phyloP scores from a whole-genome alignment of 2,113 vertebrate species.

The Cyprinodon tularosa region DNA sequence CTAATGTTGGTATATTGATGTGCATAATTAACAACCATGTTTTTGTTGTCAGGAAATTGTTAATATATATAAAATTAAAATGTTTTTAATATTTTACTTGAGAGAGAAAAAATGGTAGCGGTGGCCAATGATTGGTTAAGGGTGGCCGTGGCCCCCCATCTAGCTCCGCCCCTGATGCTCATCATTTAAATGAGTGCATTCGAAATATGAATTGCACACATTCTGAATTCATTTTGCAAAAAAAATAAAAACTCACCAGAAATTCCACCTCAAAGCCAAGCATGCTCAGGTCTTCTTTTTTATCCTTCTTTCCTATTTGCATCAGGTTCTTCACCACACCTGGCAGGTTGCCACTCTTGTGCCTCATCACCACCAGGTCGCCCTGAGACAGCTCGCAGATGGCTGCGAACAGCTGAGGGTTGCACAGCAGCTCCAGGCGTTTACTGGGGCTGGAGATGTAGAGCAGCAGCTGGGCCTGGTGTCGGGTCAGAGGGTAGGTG shows the following conservation, averaged over 20 bases:
- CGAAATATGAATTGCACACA: too few species aligned
- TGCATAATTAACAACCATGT: too few species aligned
- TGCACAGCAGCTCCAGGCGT: constrained; percentile 76
- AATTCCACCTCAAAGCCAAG: constrained; percentile 80
- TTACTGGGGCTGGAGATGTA: constrained; percentile 61
- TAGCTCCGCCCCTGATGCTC: background rate
- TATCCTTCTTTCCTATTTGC: constrained; percentile 74
- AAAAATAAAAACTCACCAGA: constrained; percentile 63
- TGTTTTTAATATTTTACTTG: too few species aligned
- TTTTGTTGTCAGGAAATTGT: too few species aligned
- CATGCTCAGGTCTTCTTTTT: constrained; percentile 72
- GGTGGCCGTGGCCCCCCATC: too few species aligned
- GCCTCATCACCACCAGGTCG: constrained; percentile 77
- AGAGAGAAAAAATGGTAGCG: too few species aligned
- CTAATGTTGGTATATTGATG: too few species aligned
- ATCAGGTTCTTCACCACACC: constrained; percentile 80
- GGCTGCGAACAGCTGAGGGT: constrained; percentile 78
- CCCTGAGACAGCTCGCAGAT: constrained; percentile 76
- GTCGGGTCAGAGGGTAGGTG: constrained; percentile 68
- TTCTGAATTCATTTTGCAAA: background rate
- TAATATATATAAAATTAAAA: too few species aligned
- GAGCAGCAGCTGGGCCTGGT: constrained; percentile 81
- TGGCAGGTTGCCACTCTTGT: constrained; percentile 69
- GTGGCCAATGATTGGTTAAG: too few species aligned
- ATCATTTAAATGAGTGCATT: background rate